These are phyloP conservation scores for Chymomyza costata DNA, from an alignment of 1,140 invertebrate genomes.

Conservation along the genomic window DNA sequence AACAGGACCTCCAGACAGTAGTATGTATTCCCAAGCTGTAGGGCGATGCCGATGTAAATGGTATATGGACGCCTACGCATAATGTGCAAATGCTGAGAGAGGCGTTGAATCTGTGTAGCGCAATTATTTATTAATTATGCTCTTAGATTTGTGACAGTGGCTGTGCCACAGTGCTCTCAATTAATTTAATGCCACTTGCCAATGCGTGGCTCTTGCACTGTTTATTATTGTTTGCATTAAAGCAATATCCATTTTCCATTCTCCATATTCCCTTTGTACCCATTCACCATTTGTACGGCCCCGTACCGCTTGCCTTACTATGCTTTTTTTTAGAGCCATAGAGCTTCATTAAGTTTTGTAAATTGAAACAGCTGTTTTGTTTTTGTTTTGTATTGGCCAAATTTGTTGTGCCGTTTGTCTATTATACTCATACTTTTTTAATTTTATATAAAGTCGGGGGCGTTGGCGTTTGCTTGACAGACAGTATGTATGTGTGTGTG, in stretches of 20 bases:
- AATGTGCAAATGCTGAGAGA: constrained; percentile 13
- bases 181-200: constrained; percentile 16
- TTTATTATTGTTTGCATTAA: not conserved
- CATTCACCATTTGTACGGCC: constrained; percentile 1
- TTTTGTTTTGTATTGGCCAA: not conserved
- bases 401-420: too few species aligned
- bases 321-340: constrained; percentile 6
- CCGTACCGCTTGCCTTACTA: not conserved
- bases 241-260: not conserved
- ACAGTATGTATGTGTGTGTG: constrained; percentile 2
- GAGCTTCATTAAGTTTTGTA: constrained; percentile 24
- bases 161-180: constrained; percentile 8
- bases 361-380: constrained; percentile 27
- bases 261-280: not conserved
- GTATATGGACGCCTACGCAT: constrained; percentile 12
- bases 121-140: constrained; percentile 49
- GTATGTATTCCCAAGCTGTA: constrained; percentile 32
- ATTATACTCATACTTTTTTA: too few species aligned
- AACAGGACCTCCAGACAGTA: too few species aligned
- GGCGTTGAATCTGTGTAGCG: constrained; percentile 26
- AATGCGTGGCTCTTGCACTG: not conserved
- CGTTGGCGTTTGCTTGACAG: not conserved
- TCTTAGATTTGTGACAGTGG: constrained; percentile 30
- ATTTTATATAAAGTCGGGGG: too few species aligned
- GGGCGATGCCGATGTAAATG: constrained; percentile 36